Conservation (phyloP, 2,797 vertebrate species). For the Falco columbarius region DNA sequence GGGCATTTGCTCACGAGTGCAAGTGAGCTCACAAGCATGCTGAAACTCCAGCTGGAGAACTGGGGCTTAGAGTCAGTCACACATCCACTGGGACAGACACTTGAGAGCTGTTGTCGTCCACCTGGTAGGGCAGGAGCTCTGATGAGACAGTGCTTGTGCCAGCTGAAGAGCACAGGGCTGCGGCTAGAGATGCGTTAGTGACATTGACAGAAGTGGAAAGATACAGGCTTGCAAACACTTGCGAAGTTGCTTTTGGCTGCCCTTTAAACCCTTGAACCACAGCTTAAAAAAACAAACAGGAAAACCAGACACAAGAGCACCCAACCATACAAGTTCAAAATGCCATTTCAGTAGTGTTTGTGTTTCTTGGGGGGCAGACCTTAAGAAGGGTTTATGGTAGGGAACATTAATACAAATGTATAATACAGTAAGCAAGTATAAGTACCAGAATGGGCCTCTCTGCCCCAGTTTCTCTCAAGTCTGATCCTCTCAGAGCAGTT, state of each 20-base stretch:
- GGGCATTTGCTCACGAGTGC: not conserved
- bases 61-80: not conserved
- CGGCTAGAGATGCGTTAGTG: not conserved
- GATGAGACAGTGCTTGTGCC: not conserved
- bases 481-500: not conserved
- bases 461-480: not conserved
- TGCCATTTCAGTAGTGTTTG: not conserved
- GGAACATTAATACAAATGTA: not conserved
- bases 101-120: not conserved
- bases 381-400: not conserved
- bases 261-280: not conserved
- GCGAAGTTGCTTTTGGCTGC: not conserved
- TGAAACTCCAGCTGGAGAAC: not conserved
- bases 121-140: not conserved
- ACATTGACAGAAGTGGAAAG: not conserved
- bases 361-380: not conserved
- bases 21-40: rapidly evolving
- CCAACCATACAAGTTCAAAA: not conserved
- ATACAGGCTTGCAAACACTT: not conserved
- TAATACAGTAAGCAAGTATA: not conserved
- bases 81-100: not conserved
- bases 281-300: not conserved
- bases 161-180: not conserved
- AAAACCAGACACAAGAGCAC: not conserved
- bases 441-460: not conserved